Evolutionary conservation across 2,113 vertebrate genomes (phyloP).

Genomic region (Plecotus auritus): DNA sequence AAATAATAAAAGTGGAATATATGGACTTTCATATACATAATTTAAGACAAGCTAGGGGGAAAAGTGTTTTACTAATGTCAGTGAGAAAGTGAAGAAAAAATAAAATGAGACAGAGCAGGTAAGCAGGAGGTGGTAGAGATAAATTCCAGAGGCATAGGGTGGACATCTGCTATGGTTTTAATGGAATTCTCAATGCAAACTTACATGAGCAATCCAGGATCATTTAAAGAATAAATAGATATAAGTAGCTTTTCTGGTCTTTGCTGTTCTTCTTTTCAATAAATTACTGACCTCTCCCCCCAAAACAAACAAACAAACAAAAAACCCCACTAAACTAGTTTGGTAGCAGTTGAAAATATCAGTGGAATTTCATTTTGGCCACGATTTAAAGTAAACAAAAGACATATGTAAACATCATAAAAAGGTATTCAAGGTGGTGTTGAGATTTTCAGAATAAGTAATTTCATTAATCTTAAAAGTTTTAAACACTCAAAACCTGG

Average conservation of each 20-base stretch:
- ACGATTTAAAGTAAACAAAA: not conserved
- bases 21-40: not conserved
- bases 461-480: not conserved
- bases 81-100: not conserved
- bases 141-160: not conserved
- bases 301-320: no score
- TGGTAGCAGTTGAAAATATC: not conserved
- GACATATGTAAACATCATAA: not conserved
- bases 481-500: not conserved
- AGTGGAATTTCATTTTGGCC: not conserved
- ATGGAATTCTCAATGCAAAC: not conserved
- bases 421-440: not conserved
- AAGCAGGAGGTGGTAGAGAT: not conserved
- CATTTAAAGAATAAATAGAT: not conserved
- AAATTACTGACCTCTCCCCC: not conserved
- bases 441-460: not conserved
- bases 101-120: not conserved
- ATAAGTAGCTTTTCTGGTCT: not conserved
- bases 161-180: not conserved
- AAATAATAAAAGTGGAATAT: not conserved
- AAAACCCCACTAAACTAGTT: not conserved
- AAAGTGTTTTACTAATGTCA: not conserved
- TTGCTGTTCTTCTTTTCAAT: not conserved
- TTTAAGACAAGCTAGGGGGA: not conserved
- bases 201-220: not conserved